These are phyloP conservation scores for Microctenopoma steveboyesi DNA, from an alignment of 2,797 vertebrate genomes.

Conservation along the genomic window DNA sequence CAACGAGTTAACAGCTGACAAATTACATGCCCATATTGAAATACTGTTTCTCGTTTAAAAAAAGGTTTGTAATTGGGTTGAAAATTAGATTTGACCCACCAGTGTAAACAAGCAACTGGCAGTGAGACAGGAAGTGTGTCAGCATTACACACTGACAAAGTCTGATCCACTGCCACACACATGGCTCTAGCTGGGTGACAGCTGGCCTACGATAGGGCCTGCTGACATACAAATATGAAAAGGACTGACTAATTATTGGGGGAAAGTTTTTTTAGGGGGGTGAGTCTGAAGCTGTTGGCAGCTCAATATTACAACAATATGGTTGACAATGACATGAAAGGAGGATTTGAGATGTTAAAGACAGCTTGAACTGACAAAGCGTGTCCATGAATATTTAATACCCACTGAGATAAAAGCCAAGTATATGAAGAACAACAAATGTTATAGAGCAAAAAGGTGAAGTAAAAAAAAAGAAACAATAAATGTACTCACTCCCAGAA, in stretches of 20 bases:
- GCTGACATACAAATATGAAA: conserved; percentile 82
- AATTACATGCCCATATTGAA: neutral
- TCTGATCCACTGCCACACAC: conserved; percentile 79
- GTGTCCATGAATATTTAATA: conserved; percentile 27
- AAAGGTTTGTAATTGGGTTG: conserved; percentile 1
- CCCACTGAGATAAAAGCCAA: neutral
- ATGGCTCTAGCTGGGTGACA: conserved; percentile 83
- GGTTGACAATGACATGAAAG: conserved; percentile 6
- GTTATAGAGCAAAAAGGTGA: neutral
- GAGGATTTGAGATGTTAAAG: neutral
- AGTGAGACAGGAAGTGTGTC: conserved; percentile 75
- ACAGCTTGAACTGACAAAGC: conserved; percentile 5
- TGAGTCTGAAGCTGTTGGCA: conserved; percentile 30
- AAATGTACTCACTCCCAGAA: conserved; percentile 98
- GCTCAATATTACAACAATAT: conserved; percentile 32
- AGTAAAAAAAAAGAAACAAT: conserved; percentile 1
- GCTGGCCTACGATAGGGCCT: conserved; percentile 74
- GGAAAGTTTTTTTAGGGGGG: conserved; percentile 64
- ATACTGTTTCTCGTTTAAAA: neutral
- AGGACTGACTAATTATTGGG: conserved; percentile 83
- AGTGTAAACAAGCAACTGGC: conserved; percentile 72
- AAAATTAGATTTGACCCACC: conserved; percentile 37
- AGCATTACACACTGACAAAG: conserved; percentile 70
- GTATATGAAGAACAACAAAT: no score
- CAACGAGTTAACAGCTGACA: neutral